Base-by-base conservation (phyloP, 1,140 invertebrate species). In the Zaprionus vittiger region DNA sequence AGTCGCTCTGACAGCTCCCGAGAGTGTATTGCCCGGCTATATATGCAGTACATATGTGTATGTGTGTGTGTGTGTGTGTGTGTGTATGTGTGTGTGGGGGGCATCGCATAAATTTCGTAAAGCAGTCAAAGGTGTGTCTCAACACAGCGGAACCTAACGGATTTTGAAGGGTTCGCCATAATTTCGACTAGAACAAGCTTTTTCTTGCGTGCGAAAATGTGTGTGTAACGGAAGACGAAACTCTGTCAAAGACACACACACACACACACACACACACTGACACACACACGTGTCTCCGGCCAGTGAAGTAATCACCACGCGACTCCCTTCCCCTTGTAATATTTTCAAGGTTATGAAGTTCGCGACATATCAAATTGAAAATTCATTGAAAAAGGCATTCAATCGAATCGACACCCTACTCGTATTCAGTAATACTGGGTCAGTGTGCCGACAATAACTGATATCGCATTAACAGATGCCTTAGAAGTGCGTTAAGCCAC, bases 131-230 rank as follows among this genome's bases (percentile, higher is more conserved):
- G 74, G 74, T 67, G 74, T 77, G 74, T 73, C 70, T 11, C 28
- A 5, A 28, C 38, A 28, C 52, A 15, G 24, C 3, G 37, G 24
- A 14, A 59, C 60, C 38, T 22, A 56, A 34, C 34, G 37, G 28
- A 44, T 71, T 60, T 61, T 62, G 28, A 56, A 41, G 56, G 62
- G 66, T 73, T 73, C 38, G 62, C 63, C 64, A 77, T 71, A 59
- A 59, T 63, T 75, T 75, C 17, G 24, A 47, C 9, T 22, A 73
- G 24, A 59, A 55, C 20, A 61, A 65, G 6, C 7, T n/a, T 31
- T 60, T n/a, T 15, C 37, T 72, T 11, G 74, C 74, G 69, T 73
- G 74, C 68, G 59, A 76, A 76, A 65, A 65, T 76, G 67, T 75
- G 24, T 15, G 67, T 75, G 34, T 15, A 15, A 38, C 72, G 56